Evolutionary conservation across 2,113 vertebrate species (phyloP).

Genomic region (Mesoclemmys tuberculata): DNA sequence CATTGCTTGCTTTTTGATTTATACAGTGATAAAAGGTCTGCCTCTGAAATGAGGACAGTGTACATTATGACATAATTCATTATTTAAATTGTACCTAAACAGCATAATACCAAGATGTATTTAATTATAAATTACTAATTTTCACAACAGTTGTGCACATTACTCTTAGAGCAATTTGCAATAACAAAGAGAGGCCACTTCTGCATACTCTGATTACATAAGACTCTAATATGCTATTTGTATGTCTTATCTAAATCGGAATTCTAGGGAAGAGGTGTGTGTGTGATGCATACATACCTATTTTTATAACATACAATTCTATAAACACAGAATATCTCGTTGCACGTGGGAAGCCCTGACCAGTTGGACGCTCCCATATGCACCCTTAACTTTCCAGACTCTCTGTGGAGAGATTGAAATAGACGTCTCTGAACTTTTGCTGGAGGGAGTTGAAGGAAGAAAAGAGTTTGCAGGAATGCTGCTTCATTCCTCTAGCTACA

Average conservation of each 20-base stretch:
- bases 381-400: not conserved
- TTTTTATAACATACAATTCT: not conserved
- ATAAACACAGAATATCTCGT: not conserved
- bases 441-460: not conserved
- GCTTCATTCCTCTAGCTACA: not conserved
- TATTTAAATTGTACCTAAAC: not conserved
- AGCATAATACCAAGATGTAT: not conserved
- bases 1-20: not conserved
- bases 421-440: not conserved
- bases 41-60: not conserved
- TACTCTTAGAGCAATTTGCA: too few species aligned
- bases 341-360: not conserved
- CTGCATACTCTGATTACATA: not conserved
- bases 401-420: not conserved
- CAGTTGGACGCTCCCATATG: not conserved
- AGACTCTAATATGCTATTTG: not conserved
- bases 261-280: not conserved
- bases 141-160: not conserved
- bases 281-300: not conserved
- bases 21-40: not conserved
- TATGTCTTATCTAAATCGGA: not conserved
- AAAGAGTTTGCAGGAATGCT: not conserved
- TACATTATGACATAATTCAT: not conserved
- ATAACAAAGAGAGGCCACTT: not conserved
- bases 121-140: not conserved